Evolutionary conservation across 2,888 invertebrate species (phyloP).

Genomic region (Tiphia femorata): DNA sequence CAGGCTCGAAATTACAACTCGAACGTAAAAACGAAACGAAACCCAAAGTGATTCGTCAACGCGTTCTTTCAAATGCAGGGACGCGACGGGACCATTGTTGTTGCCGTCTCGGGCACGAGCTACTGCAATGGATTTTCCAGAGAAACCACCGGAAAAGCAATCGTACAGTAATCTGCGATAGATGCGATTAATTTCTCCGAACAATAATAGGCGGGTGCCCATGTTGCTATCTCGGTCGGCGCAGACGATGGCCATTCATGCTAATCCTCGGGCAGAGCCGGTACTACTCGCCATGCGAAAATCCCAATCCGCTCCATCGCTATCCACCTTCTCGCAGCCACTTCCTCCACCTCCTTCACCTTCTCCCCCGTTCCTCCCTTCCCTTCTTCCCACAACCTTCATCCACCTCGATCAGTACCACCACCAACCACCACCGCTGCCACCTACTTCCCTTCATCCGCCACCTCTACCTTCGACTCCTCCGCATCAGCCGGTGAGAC

Average conservation of each 20-base stretch:
- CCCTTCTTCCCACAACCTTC: slow-evolving; percentile 30
- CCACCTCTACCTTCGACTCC: slow-evolving; percentile 40
- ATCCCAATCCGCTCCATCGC: slow-evolving; percentile 34
- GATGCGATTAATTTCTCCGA: slow-evolving; percentile 61
- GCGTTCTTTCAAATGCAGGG: not conserved
- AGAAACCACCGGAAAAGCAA: slow-evolving; percentile 47
- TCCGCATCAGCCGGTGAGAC: slow-evolving; percentile 48
- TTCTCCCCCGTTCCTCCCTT: slow-evolving; percentile 28
- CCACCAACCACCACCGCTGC: not conserved
- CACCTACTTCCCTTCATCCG: too few relatives aligned
- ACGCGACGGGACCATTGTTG: slow-evolving; percentile 1
- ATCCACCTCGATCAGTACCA: slow-evolving; percentile 23
- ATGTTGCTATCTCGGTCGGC: slow-evolving; percentile 55
- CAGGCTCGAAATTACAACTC: too few relatives aligned
- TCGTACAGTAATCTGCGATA: slow-evolving; percentile 56
- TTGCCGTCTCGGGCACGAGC: not conserved
- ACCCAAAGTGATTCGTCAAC: too few relatives aligned
- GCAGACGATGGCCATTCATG: slow-evolving; percentile 62
- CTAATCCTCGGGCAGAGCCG: slow-evolving; percentile 56
- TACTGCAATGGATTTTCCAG: slow-evolving; percentile 27
- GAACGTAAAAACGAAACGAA: too few relatives aligned
- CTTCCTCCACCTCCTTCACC: slow-evolving; percentile 29
- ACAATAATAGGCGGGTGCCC: slow-evolving; percentile 56
- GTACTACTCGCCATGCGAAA: slow-evolving; percentile 40
- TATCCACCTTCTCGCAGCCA: slow-evolving; percentile 15